These are phyloP conservation scores for Zhuqinia jingwanae DNA, from an alignment of 2,888 invertebrate species.

Conservation along the genomic window DNA sequence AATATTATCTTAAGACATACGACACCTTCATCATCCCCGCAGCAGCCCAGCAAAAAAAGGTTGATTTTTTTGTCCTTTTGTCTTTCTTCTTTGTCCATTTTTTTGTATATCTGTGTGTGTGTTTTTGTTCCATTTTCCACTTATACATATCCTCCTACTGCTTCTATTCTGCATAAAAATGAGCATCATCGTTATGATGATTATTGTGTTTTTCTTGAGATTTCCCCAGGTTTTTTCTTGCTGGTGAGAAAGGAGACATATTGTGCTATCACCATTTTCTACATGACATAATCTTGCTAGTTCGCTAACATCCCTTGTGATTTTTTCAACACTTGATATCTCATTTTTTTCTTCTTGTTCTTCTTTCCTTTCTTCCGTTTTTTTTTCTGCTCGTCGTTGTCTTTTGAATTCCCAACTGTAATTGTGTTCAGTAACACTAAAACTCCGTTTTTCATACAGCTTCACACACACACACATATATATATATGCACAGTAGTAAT, in stretches of 20 bases:
- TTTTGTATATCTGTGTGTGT: conserved; percentile 23
- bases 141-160: too few relatives aligned
- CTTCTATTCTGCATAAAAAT: conserved; percentile 56
- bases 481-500: too few relatives aligned
- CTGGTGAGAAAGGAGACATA: conserved; percentile 43
- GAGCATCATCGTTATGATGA: conserved; percentile 64
- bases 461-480: conserved; percentile 39
- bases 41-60: neutral
- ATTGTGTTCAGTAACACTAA: conserved; percentile 73
- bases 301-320: conserved; percentile 69
- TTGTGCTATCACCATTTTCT: conserved; percentile 71
- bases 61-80: conserved; percentile 12
- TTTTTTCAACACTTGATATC: conserved; percentile 74
- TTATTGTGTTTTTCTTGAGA: conserved; percentile 64
- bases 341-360: conserved; percentile 62
- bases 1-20: conserved; percentile 67
- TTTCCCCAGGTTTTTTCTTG: conserved; percentile 69
- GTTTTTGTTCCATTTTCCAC: conserved; percentile 20
- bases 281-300: conserved; percentile 73
- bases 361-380: conserved; percentile 41
- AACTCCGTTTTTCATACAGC: conserved; percentile 33
- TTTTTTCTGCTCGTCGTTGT: too few relatives aligned
- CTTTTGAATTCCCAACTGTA: conserved; percentile 71
- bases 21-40: conserved; percentile 67
- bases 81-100: conserved; percentile 40